These are phyloP conservation scores for Agrilus planipennis DNA, from an alignment of 1,140 invertebrate species.

Conservation along the genomic window DNA sequence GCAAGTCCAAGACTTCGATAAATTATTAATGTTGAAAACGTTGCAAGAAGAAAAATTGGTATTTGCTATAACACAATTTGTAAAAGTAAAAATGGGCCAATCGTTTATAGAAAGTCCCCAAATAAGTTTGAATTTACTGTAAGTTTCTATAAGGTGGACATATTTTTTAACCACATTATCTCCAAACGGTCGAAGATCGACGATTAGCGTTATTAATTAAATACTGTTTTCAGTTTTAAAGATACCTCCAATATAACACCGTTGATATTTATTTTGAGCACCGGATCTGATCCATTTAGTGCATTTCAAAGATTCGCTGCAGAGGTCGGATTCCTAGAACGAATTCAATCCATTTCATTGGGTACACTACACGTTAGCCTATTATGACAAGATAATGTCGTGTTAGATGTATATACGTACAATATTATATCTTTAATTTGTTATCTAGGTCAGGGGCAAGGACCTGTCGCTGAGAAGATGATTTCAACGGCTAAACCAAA, in stretches of 20 bases:
- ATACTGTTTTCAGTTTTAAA: constrained; percentile 53
- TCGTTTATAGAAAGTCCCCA: constrained; percentile 67
- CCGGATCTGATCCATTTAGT: constrained; percentile 82
- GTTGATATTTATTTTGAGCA: constrained; percentile 79
- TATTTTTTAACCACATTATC: no score
- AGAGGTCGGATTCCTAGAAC: constrained; percentile 63
- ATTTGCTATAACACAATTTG: constrained; percentile 67
- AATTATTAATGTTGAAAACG: constrained; percentile 65
- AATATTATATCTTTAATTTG: no score
- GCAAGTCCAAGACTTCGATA: constrained; percentile 58
- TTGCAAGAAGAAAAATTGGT: constrained; percentile 74
- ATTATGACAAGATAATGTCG: no score
- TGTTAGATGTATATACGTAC: no score
- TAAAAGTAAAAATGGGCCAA: constrained; percentile 59
- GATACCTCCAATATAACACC: constrained; percentile 64
- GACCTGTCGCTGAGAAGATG: constrained; percentile 68
- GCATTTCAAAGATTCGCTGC: constrained; percentile 66
- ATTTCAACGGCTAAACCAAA: constrained; percentile 55
- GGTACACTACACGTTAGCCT: no score
- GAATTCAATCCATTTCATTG: constrained; percentile 72
- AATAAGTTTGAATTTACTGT: constrained; percentile 56
- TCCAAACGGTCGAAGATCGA: no score
- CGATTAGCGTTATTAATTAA: no score
- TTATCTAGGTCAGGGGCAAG: constrained; percentile 90
- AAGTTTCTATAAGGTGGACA: constrained; percentile 28